Evolutionary conservation across 2,888 invertebrate species (phyloP).

Genomic region (Rhorus exstirpatorius): DNA sequence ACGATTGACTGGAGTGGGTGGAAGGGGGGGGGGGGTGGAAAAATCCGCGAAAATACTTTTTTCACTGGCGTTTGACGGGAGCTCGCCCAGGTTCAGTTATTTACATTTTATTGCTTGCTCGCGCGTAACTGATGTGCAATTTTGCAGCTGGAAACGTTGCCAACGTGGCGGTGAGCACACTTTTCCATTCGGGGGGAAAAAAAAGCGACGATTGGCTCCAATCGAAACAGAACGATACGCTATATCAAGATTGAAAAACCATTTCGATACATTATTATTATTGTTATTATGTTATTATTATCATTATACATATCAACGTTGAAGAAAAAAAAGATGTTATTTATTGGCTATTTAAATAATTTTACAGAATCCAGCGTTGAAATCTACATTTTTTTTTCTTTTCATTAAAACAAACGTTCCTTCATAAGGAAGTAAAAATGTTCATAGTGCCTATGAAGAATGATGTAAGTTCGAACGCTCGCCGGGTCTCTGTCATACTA

Average conservation of each 20-base stretch:
- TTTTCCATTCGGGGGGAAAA: constrained; percentile 36
- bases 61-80: constrained; percentile 36
- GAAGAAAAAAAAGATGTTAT: constrained; percentile 6
- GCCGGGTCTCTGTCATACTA: no score
- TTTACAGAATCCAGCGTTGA: neutral
- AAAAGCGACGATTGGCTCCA: constrained; percentile 16
- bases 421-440: no score
- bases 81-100: constrained; percentile 40
- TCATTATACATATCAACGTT: neutral
- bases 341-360: no score
- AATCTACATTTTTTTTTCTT: no score
- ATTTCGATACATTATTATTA: constrained; percentile 18
- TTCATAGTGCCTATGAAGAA: no score
- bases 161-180: constrained; percentile 16
- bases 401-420: no score
- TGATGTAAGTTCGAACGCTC: no score
- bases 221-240: constrained; percentile 32
- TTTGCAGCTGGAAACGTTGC: constrained; percentile 46
- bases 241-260: neutral
- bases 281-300: constrained; percentile 15
- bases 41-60: constrained; percentile 48
- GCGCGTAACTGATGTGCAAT: constrained; percentile 49
- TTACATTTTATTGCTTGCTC: constrained; percentile 65
- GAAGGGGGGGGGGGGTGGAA: constrained; percentile 30
- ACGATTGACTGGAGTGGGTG: constrained; percentile 18